Evolutionary conservation across 2,113 vertebrate genomes (phyloP), one percentile per base, ranked within the genome.

Genomic region (Psilopsiagon aymara): DNA sequence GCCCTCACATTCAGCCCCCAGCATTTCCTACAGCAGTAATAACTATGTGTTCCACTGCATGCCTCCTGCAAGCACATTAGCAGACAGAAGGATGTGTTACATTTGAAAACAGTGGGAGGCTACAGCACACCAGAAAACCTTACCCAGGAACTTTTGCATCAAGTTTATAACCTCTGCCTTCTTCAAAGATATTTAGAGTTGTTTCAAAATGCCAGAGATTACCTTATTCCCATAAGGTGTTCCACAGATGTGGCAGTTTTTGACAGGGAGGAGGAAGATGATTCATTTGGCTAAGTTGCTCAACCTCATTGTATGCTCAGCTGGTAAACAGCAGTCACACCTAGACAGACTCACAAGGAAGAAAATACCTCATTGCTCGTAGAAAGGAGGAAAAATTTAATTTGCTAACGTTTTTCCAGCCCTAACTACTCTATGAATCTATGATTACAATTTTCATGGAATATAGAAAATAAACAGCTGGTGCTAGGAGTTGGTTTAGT

Each of bases 31-130:
- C 1, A 5, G 43, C 10, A 2, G 29, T 33, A 73, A 28, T 68
- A 83, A 49, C n/a, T 13, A 1, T 0, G 0, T 41, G 17, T 70
- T 70, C 74, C 41, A 35, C 23, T 0, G 0, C 13, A 3, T 0
- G 0, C 9, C 59, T 73, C 62, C 63, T 2, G 4, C 51, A 66
- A 55, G 39, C 6, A 3, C 1, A 0, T 33, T 20, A 23, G 63
- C 63, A 75, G 71, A 37, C 24, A 70, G n/a, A 43, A 69, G 55
- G 51, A 63, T 21, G 7, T 13, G 8, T 39, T 35, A 33, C 0
- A 1, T 27, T 17, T 25, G 11, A 57, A 51, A 39, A 28, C 18
- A 62, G 75, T 20, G 53, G 28, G 63, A 68, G 31, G 59, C 23
- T 19, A 33, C 41, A 78, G 68, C 21, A 57, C 52, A 52, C 9